Percentiles rank a stretch among this genome's conserved stretches.
These are phyloP conservation scores for Alloscopus bannaensis DNA, from an alignment of 2,888 invertebrate species.

Conservation along the genomic window DNA sequence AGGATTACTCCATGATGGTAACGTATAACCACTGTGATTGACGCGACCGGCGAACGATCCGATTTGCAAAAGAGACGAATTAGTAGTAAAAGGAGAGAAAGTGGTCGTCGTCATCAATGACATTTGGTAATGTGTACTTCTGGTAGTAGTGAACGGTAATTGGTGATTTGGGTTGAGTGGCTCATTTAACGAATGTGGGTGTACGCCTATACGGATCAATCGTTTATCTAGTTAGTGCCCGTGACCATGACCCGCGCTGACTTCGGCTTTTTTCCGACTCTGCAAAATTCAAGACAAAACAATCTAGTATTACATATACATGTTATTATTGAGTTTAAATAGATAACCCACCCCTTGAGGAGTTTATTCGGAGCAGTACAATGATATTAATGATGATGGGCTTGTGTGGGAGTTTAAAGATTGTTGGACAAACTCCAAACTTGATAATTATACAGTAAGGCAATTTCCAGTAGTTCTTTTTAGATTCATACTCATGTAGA, in stretches of 20 bases:
- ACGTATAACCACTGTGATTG: slow-evolving; percentile 52
- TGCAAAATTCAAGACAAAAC: slow-evolving; percentile 70
- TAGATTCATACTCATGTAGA: too few relatives aligned
- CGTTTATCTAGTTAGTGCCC: slow-evolving; percentile 55
- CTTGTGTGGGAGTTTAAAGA: slow-evolving; percentile 40
- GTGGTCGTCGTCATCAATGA: too few relatives aligned
- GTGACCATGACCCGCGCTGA: slow-evolving; percentile 73
- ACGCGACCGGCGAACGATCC: too few relatives aligned
- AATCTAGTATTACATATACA: slow-evolving; percentile 51
- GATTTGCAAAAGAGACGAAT: too few relatives aligned
- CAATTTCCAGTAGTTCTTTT: slow-evolving; percentile 52
- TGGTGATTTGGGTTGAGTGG: slow-evolving; percentile 6
- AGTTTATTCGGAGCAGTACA: background rate
- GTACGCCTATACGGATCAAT: too few relatives aligned
- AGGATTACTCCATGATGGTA: too few relatives aligned
- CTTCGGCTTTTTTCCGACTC: slow-evolving; percentile 74
- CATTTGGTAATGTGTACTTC: too few relatives aligned
- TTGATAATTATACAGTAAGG: slow-evolving; percentile 48
- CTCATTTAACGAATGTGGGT: too few relatives aligned
- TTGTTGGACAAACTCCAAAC: slow-evolving; percentile 28
- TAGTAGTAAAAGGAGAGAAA: too few relatives aligned
- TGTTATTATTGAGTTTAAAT: slow-evolving; percentile 31
- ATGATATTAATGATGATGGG: slow-evolving; percentile 26
- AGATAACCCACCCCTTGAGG: slow-evolving; percentile 13
- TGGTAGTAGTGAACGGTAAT: too few relatives aligned